phyloP scores from a whole-genome alignment of 2,797 vertebrate species.

The Neosalanx taihuensis region DNA sequence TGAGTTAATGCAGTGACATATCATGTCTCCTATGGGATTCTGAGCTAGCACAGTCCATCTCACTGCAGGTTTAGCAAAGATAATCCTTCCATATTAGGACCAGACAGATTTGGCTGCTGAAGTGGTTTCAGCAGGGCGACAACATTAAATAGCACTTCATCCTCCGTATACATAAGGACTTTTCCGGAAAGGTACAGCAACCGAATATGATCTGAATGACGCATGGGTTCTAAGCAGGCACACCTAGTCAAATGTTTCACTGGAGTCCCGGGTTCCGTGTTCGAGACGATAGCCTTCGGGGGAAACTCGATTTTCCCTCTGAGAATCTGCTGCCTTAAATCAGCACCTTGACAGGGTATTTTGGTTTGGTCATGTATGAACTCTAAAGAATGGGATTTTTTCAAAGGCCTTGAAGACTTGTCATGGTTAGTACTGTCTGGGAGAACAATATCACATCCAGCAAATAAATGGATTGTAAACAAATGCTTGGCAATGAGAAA shows the following conservation, averaged over 20 bases:
- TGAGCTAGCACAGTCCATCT: conserved; percentile 44
- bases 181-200: not conserved
- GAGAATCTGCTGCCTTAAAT: conserved; percentile 49
- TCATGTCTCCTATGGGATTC: conserved; percentile 60
- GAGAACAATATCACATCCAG: conserved; percentile 58
- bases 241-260: not conserved
- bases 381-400: conserved; percentile 33
- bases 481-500: conserved; percentile 42
- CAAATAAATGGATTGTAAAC: conserved; percentile 49
- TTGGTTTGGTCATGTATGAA: conserved; percentile 47
- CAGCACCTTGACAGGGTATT: conserved; percentile 49
- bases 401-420: conserved; percentile 53
- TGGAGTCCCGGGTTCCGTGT: not conserved
- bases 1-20: conserved; percentile 62
- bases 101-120: conserved; percentile 17
- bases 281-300: not conserved
- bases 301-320: conserved; percentile 3
- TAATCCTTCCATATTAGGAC: conserved; percentile 45
- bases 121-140: conserved; percentile 7
- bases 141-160: conserved; percentile 14
- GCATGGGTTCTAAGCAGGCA: not conserved
- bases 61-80: conserved; percentile 58
- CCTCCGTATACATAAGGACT: not conserved
- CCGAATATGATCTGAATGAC: not conserved
- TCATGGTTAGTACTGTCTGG: conserved; percentile 56